A percentile compares a stretch with the other conserved stretches of the same genome.
Evolutionary conservation across 2,888 invertebrate genomes (phyloP).

Genomic region (Napeogenes sylphis): DNA sequence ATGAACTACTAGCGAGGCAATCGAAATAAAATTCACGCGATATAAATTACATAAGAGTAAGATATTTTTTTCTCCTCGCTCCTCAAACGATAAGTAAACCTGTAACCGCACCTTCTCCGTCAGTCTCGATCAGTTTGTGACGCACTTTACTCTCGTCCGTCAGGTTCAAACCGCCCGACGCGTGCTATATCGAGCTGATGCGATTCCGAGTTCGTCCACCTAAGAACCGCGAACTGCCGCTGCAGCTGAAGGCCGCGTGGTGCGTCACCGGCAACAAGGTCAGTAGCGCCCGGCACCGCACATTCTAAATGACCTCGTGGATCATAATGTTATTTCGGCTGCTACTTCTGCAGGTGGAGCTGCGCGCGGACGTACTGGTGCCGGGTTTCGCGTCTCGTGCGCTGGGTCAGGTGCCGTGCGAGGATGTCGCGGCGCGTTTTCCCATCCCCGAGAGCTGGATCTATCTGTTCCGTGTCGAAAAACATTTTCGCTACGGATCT

Average conservation of each 20-base stretch:
- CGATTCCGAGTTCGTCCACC: constrained; percentile 97
- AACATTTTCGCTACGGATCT: constrained; percentile 98
- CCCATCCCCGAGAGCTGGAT: constrained; percentile 99
- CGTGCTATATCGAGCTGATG: constrained; percentile 97
- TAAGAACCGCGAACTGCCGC: constrained; percentile 96
- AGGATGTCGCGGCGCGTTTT: constrained; percentile 96
- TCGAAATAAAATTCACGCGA: no score
- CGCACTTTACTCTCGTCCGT: background rate
- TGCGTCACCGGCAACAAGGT: constrained; percentile 91
- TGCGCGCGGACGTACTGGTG: constrained; percentile 96
- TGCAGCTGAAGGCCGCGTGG: constrained; percentile 94
- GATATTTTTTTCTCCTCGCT: no score
- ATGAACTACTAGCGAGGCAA: no score
- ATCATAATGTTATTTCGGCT: background rate
- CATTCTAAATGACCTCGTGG: no score
- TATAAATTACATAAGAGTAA: no score
- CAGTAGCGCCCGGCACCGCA: background rate
- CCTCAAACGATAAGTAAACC: background rate
- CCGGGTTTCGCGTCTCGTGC: constrained; percentile 98
- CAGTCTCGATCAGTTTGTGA: background rate
- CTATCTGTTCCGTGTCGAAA: constrained; percentile 98
- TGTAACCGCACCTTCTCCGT: background rate
- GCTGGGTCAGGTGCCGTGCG: constrained; percentile 96
- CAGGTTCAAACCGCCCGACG: constrained; percentile 97
- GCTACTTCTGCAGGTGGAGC: constrained; percentile 83